phyloP scores from a whole-genome alignment of 2,113 vertebrate species.

The Melanerpes formicivorus region DNA sequence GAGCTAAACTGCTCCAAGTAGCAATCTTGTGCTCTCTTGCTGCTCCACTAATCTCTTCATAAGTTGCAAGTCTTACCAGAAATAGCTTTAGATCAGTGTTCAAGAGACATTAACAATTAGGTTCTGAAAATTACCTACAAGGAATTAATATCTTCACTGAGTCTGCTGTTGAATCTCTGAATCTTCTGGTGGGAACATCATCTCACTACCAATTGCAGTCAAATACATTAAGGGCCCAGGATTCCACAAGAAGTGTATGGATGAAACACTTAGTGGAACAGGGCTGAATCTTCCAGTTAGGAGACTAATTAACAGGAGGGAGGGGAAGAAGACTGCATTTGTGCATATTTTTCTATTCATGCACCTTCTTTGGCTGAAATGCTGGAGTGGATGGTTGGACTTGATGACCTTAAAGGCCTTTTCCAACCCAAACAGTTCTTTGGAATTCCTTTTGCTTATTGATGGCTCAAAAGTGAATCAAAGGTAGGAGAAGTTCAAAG shows the following conservation, averaged over 20 bases:
- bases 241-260: neutral
- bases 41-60: neutral
- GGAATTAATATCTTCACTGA: neutral
- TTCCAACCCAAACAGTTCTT: too few species aligned
- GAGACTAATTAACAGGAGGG: neutral
- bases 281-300: accelerated
- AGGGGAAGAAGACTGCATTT: neutral
- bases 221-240: neutral
- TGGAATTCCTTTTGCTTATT: neutral
- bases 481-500: neutral
- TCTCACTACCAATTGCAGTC: neutral
- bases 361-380: accelerated
- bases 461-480: neutral
- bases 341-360: neutral
- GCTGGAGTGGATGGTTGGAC: too few species aligned
- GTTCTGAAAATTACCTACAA: neutral
- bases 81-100: neutral
- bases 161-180: neutral
- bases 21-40: neutral
- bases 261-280: neutral
- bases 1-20: neutral
- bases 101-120: neutral
- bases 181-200: neutral
- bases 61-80: neutral
- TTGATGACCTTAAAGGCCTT: too few species aligned